These are phyloP conservation scores for Goniozus legneri DNA, from an alignment of 1,140 invertebrate species.

Conservation along the genomic window DNA sequence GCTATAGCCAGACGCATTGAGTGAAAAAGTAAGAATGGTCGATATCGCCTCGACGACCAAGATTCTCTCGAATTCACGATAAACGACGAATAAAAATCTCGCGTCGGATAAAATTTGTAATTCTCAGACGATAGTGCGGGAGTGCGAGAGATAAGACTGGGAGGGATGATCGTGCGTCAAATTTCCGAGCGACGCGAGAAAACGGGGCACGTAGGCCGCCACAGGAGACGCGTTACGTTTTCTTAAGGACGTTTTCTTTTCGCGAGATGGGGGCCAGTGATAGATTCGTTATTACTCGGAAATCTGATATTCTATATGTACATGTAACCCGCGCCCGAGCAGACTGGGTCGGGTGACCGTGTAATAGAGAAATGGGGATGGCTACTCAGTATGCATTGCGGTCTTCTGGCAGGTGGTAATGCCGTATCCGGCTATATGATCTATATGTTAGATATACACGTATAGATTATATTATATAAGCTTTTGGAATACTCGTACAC, in stretches of 20 bases:
- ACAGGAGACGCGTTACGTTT: too few relatives aligned
- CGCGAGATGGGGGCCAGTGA: slow-evolving; percentile 19
- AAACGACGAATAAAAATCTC: too few relatives aligned
- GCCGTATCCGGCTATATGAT: slow-evolving; percentile 38
- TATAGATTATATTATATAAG: too few relatives aligned
- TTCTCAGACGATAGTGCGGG: too few relatives aligned
- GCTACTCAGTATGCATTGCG: slow-evolving; percentile 54
- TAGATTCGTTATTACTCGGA: slow-evolving; percentile 46
- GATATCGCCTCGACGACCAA: too few relatives aligned
- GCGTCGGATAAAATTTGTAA: too few relatives aligned
- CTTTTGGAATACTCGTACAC: too few relatives aligned
- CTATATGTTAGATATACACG: slow-evolving; percentile 26
- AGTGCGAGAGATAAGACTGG: neutral
- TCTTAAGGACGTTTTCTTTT: neutral
- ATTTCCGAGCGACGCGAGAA: neutral
- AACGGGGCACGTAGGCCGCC: too few relatives aligned
- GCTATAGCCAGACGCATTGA: too few relatives aligned
- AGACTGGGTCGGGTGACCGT: slow-evolving; percentile 43
- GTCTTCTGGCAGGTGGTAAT: slow-evolving; percentile 42
- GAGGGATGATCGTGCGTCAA: neutral
- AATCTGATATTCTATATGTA: slow-evolving; percentile 44
- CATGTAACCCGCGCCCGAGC: too few relatives aligned
- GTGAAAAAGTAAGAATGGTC: too few relatives aligned
- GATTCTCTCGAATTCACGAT: too few relatives aligned
- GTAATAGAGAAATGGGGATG: slow-evolving; percentile 44